A percentile compares a stretch with the other conserved stretches of the same genome.
These are phyloP conservation scores for Agrilus planipennis DNA, from an alignment of 1,140 invertebrate genomes.

Conservation along the genomic window DNA sequence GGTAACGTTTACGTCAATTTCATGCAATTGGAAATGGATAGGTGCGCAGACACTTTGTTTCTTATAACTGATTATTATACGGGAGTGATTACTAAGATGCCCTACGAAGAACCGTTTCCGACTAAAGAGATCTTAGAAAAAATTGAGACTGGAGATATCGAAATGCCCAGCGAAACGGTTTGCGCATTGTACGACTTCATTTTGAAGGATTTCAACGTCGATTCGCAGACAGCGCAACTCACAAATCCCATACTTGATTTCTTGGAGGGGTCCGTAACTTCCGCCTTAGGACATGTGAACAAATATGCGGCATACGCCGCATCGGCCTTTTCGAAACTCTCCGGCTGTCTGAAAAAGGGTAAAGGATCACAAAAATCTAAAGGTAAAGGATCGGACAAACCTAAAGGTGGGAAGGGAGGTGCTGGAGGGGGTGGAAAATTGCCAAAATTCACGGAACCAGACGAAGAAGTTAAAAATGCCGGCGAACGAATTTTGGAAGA, in stretches of 20 bases:
- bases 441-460: conserved; percentile 9
- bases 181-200: background rate
- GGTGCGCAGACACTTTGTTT: conserved; percentile 39
- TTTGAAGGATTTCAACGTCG: background rate
- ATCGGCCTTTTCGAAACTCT: too few relatives aligned
- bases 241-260: too few relatives aligned
- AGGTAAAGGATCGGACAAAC: too few relatives aligned
- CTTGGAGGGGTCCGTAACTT: background rate
- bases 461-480: conserved; percentile 14
- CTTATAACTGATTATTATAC: conserved; percentile 44
- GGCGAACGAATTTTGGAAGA: conserved; percentile 29
- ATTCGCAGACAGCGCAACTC: background rate
- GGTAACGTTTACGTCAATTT: conserved; percentile 40
- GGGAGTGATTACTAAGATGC: conserved; percentile 32
- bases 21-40: conserved; percentile 44
- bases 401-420: background rate
- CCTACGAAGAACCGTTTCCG: background rate
- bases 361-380: too few relatives aligned
- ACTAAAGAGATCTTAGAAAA: background rate
- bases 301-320: too few relatives aligned
- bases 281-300: too few relatives aligned
- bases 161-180: background rate
- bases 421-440: conserved; percentile 6
- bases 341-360: too few relatives aligned
- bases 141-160: conserved; percentile 1